A percentile compares a stretch with the other conserved stretches of the same genome.
phyloP scores from a whole-genome alignment of 92 coral and sea anemone species.

The Porites rus region DNA sequence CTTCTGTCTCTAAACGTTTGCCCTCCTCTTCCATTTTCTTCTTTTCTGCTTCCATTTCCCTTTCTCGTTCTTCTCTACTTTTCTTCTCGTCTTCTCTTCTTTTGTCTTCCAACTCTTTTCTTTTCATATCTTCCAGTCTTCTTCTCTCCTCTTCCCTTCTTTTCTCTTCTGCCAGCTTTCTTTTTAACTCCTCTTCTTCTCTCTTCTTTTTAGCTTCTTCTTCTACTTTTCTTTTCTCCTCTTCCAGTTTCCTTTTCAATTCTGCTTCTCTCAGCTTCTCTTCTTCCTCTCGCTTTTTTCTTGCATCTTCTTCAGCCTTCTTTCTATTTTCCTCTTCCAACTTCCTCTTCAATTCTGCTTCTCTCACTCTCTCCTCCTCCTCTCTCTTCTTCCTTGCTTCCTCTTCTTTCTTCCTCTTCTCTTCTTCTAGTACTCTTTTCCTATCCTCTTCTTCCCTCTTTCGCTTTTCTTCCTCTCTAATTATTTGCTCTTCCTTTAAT shows the following conservation, averaged over 20 bases:
- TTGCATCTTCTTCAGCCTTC: neutral
- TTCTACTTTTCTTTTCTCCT: conserved; percentile 39
- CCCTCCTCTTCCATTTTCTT: conserved; percentile 1
- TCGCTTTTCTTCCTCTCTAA: neutral
- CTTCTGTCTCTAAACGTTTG: neutral
- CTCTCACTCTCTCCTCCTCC: neutral
- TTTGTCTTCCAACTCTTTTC: conserved; percentile 30
- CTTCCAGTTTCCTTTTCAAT: conserved; percentile 10
- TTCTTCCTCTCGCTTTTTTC: neutral
- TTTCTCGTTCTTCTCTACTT: neutral
- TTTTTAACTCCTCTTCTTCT: conserved; percentile 4
- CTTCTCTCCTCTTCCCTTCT: conserved; percentile 23
- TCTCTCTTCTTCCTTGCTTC: neutral
- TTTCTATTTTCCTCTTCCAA: conserved; percentile 4
- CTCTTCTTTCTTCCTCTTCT: neutral
- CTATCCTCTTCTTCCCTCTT: neutral
- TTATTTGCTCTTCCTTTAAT: conserved; percentile 25
- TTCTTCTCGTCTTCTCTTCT: conserved; percentile 5
- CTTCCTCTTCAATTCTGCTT: neutral
- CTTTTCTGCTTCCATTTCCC: neutral
- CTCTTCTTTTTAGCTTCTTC: conserved; percentile 18
- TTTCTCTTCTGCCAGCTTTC: conserved; percentile 9
- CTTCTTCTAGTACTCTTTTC: neutral
- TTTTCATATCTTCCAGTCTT: conserved; percentile 27
- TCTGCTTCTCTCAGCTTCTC: conserved; percentile 15